Base-by-base conservation (phyloP, 2,113 vertebrate species). In the Edolisoma coerulescens region DNA sequence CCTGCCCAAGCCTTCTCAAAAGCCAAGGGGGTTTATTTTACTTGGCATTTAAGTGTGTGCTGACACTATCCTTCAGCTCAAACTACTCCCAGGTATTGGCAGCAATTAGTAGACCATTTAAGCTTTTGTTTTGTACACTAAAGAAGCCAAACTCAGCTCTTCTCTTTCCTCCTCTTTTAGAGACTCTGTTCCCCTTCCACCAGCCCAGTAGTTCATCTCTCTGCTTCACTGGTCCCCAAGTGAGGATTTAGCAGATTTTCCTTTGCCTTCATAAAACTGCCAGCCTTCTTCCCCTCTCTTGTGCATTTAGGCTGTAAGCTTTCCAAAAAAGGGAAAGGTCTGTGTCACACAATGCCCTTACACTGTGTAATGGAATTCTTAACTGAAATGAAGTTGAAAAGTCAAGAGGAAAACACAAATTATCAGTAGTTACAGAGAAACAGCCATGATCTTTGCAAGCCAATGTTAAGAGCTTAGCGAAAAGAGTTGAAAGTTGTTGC, bases 361-460 rank as follows among this genome's bases (percentile, higher is more conserved):
- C 0, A 0, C 52, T 41, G 60, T 2, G 0, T 64, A 92, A 84
- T 39, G n/a, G 47, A 82, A 89, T 74, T 71, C 59, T 74, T 68
- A 63, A 86, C 30, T n/a, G 35, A 90, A 88, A 83, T 57, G 21
- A 49, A 67, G 47, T 28, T 54, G 54, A 68, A 63, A 84, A 96
- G 77, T 91, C 84, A 84, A 63, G 65, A 91, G 44, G n/a, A 78
- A 82, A 95, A 30, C 67, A 87, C 16, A 73, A 84, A 87, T 85
- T 78, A 91, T 30, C 65, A 79, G 61, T 13, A 67, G 41, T 44
- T 86, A 89, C n/a, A 90, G 68, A 81, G 59, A 86, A 84, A 54
- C 0, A 1, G 41, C 10, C 0, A 0, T 56, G 73, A 71, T 49
- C 77, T 61, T 76, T 85, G 45, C 53, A 73, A 82, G 49, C 17